Conservation (phyloP, 2,113 vertebrate species). For the Peromyscus maniculatus region DNA sequence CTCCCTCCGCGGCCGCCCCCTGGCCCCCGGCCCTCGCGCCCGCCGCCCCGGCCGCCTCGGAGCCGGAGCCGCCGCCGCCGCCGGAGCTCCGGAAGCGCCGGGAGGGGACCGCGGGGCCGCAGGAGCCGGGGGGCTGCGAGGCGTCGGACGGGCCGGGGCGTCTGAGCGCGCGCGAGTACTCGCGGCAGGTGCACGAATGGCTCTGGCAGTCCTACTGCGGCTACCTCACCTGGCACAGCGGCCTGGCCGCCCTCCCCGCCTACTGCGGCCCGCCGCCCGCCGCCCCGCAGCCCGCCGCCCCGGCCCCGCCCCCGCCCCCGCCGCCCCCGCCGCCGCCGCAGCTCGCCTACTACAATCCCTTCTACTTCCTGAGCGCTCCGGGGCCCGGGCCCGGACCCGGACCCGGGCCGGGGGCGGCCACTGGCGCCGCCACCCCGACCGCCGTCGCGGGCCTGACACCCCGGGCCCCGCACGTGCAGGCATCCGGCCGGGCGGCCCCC, state of each 20-base stretch:
- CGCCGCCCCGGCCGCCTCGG: background rate
- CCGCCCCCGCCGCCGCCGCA: slow-evolving; percentile 38
- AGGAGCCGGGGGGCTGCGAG: background rate
- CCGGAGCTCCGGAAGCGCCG: slow-evolving; percentile 2
- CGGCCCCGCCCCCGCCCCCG: background rate
- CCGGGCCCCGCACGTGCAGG: slow-evolving; percentile 42
- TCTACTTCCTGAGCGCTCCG: slow-evolving; percentile 75
- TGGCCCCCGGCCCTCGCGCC: background rate
- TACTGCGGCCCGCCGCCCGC: slow-evolving; percentile 59
- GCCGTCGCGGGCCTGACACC: background rate
- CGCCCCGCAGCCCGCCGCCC: background rate
- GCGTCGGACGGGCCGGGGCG: slow-evolving; percentile 45
- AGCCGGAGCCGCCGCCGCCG: background rate
- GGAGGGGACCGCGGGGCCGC: slow-evolving; percentile 5
- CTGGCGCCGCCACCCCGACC: background rate
- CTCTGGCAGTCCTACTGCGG: slow-evolving; percentile 96
- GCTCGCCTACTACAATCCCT: slow-evolving; percentile 81
- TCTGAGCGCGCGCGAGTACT: slow-evolving; percentile 91
- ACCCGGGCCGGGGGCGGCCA: slow-evolving; percentile 41
- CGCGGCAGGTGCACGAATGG: slow-evolving; percentile 93
- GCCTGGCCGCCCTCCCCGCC: slow-evolving; percentile 83
- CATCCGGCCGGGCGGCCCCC: background rate
- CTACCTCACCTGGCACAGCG: slow-evolving; percentile 92
- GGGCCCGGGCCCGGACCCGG: slow-evolving; percentile 43
- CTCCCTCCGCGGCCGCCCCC: slow-evolving; percentile 42